Evolutionary conservation across 2,888 invertebrate genomes (phyloP).

Genomic region (Deilephila porcellus): DNA sequence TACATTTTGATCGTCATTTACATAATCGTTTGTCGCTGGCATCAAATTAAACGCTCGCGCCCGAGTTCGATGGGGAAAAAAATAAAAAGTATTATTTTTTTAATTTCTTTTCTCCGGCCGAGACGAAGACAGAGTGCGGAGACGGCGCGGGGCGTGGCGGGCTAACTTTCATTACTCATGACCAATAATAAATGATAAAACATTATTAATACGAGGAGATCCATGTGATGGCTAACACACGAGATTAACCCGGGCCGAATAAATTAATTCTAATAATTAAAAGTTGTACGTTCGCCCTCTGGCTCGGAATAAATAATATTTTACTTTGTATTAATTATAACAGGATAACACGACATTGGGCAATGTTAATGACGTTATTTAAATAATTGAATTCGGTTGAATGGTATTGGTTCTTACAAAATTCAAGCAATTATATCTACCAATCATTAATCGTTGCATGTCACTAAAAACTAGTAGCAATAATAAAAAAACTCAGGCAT

Average conservation of each 20-base stretch:
- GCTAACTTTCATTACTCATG: slow-evolving; percentile 83
- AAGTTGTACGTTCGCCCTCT: slow-evolving; percentile 59
- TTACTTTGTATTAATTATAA: neutral
- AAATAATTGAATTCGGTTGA: neutral
- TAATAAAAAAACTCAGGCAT: too few species aligned
- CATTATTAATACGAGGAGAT: slow-evolving; percentile 83
- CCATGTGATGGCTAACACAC: slow-evolving; percentile 72
- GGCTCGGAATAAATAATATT: slow-evolving; percentile 42
- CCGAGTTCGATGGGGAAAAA: slow-evolving; percentile 63
- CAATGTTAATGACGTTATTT: neutral
- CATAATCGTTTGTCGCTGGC: slow-evolving; percentile 73
- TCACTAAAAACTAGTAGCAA: too few species aligned
- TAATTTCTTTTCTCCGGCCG: slow-evolving; percentile 68
- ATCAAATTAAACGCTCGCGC: slow-evolving; percentile 64
- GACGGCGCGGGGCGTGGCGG: slow-evolving; percentile 78
- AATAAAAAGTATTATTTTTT: slow-evolving; percentile 47
- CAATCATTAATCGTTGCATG: too few species aligned
- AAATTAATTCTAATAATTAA: slow-evolving; percentile 83
- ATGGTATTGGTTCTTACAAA: too few species aligned
- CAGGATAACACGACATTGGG: neutral
- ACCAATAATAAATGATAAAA: slow-evolving; percentile 84
- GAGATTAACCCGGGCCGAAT: slow-evolving; percentile 74
- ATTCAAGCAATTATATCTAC: too few species aligned
- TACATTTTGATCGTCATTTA: slow-evolving; percentile 41
- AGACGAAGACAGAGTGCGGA: slow-evolving; percentile 81